These are phyloP conservation scores for Drosophila putrida DNA, from an alignment of 2,888 invertebrate species.

Conservation along the genomic window DNA sequence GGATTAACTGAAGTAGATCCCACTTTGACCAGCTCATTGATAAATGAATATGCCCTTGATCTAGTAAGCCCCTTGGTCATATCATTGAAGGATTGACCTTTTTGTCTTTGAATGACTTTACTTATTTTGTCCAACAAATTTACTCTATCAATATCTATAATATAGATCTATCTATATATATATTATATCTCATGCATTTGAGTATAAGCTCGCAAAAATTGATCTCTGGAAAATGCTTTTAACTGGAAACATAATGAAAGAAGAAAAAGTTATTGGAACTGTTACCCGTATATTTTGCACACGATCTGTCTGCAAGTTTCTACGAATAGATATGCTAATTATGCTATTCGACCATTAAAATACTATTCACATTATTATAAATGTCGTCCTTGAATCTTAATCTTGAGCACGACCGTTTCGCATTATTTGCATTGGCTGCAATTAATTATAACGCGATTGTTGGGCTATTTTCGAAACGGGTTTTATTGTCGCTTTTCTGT, in stretches of 20 bases:
- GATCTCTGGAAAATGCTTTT: not conserved
- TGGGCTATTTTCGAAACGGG: constrained; percentile 46
- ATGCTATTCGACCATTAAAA: constrained; percentile 27
- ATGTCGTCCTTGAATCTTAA: constrained; percentile 52
- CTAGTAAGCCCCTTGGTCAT: not conserved
- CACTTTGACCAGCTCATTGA: constrained; percentile 1
- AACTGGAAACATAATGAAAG: constrained; percentile 3
- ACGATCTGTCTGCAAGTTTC: constrained; percentile 3
- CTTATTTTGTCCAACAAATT: constrained; percentile 1
- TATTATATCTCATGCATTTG: no score
- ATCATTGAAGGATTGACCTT: not conserved
- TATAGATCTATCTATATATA: no score
- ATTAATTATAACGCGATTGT: constrained; percentile 40
- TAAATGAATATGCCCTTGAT: constrained; percentile 13
- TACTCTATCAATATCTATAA: no score
- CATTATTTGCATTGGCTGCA: constrained; percentile 43
- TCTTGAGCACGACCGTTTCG: constrained; percentile 37
- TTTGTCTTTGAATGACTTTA: not conserved
- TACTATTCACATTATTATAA: constrained; percentile 28
- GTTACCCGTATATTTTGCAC: constrained; percentile 9
- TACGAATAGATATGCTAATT: constrained; percentile 28
- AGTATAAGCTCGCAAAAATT: no score
- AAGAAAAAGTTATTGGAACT: constrained; percentile 11
- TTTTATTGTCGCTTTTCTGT: constrained; percentile 29
- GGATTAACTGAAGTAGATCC: constrained; percentile 29